Evolutionary conservation across 2,888 invertebrate genomes (phyloP).

Genomic region (Axea sp.): DNA sequence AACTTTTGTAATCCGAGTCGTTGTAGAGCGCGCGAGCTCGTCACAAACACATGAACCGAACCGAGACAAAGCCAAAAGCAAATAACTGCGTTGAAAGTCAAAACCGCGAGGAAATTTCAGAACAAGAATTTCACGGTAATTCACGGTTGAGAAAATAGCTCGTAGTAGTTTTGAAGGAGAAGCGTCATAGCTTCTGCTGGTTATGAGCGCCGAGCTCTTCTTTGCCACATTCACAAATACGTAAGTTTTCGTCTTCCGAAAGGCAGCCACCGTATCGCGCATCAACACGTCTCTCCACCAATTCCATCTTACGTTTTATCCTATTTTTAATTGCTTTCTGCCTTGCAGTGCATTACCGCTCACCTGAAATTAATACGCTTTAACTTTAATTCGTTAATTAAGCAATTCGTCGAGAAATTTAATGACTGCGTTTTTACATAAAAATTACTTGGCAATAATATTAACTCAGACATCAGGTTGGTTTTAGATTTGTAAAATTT

Average conservation of each 20-base stretch:
- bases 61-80: slow-evolving; percentile 60
- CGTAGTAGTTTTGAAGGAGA: slow-evolving; percentile 40
- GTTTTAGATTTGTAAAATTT: no score
- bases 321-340: slow-evolving; percentile 11
- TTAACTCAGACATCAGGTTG: no score
- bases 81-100: slow-evolving; percentile 58
- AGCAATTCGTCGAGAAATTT: no score
- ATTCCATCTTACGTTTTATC: slow-evolving; percentile 6
- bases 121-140: slow-evolving; percentile 58
- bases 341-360: background rate
- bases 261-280: slow-evolving; percentile 16
- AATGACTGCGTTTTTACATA: no score
- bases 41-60: slow-evolving; percentile 36
- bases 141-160: slow-evolving; percentile 59
- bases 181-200: slow-evolving; percentile 38
- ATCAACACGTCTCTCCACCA: slow-evolving; percentile 20
- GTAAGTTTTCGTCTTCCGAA: slow-evolving; percentile 24
- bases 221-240: slow-evolving; percentile 33
- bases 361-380: background rate
- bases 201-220: slow-evolving; percentile 45
- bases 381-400: background rate
- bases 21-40: slow-evolving; percentile 38
- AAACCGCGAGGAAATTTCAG: slow-evolving; percentile 58
- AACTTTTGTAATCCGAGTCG: slow-evolving; percentile 56
- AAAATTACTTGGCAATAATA: no score